These are phyloP conservation scores for Tauraco hartlaubi DNA, from an alignment of 2,797 vertebrate species.

Conservation along the genomic window DNA sequence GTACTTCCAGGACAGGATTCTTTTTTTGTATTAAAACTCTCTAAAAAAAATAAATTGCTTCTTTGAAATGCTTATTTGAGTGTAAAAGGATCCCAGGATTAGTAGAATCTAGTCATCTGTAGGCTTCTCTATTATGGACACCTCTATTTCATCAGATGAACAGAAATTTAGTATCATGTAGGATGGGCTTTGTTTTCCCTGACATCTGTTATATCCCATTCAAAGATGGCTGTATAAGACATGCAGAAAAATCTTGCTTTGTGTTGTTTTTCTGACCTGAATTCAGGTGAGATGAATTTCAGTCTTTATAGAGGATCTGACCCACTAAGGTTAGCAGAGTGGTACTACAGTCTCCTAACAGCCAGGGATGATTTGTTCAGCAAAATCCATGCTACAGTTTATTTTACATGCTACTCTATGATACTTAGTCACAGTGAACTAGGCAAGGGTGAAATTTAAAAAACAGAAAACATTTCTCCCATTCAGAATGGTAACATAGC, in stretches of 20 bases:
- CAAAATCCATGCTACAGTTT: background rate
- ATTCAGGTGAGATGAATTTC: background rate
- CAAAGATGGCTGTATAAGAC: background rate
- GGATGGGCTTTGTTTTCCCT: background rate
- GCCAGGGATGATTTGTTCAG: background rate
- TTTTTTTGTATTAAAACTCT: background rate
- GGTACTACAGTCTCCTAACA: background rate
- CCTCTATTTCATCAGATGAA: background rate
- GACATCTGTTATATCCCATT: background rate
- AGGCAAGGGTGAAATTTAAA: background rate
- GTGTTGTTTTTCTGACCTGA: background rate
- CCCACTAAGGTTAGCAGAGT: background rate
- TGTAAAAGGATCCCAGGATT: background rate
- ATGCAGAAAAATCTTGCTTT: background rate
- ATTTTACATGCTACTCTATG: background rate
- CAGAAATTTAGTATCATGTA: background rate
- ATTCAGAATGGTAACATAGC: background rate
- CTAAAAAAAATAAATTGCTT: background rate
- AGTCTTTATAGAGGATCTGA: background rate
- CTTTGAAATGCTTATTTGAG: background rate
- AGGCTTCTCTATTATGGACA: background rate
- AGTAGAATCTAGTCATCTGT: background rate
- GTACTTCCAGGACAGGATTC: background rate
- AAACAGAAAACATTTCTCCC: background rate
- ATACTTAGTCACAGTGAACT: background rate